These are phyloP conservation scores for Phylloscopus collybita DNA, from an alignment of 2,797 vertebrate genomes.

Conservation along the genomic window DNA sequence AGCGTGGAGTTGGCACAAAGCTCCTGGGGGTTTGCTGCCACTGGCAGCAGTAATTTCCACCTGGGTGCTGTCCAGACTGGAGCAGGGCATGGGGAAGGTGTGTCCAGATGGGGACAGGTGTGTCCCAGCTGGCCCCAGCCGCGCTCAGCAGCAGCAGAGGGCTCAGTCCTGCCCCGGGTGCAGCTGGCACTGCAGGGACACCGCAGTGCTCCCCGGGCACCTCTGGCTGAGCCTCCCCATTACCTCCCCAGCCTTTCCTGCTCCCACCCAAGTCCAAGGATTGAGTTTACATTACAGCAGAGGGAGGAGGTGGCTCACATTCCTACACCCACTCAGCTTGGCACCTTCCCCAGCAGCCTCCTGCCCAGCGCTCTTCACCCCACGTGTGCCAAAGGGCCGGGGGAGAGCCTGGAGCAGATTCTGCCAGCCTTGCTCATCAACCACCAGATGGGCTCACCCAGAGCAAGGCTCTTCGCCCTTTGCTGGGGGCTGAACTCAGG, in stretches of 20 bases:
- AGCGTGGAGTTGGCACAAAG: not conserved
- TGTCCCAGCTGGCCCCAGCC: not conserved
- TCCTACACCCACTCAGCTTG: not conserved
- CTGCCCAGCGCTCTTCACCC: not conserved
- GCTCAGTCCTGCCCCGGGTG: accelerated
- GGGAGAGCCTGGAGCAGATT: not conserved
- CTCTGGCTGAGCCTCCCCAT: not conserved
- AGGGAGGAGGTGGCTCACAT: conserved; percentile 2
- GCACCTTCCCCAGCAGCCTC: not conserved
- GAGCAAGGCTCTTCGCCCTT: not conserved
- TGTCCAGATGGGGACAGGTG: no score
- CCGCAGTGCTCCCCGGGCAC: no score
- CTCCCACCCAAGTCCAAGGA: not conserved
- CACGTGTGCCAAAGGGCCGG: not conserved
- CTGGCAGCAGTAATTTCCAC: not conserved
- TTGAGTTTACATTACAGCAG: not conserved
- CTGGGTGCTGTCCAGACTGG: accelerated
- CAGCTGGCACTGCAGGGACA: not conserved
- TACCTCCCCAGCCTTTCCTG: not conserved
- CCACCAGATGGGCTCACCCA: not conserved
- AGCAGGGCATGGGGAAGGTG: not conserved
- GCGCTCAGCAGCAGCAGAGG: not conserved
- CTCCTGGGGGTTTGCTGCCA: not conserved
- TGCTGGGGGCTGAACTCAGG: not conserved
- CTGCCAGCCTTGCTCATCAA: accelerated